Evolutionary conservation across 2,113 vertebrate genomes (phyloP).

Genomic region (Bos javanicus): DNA sequence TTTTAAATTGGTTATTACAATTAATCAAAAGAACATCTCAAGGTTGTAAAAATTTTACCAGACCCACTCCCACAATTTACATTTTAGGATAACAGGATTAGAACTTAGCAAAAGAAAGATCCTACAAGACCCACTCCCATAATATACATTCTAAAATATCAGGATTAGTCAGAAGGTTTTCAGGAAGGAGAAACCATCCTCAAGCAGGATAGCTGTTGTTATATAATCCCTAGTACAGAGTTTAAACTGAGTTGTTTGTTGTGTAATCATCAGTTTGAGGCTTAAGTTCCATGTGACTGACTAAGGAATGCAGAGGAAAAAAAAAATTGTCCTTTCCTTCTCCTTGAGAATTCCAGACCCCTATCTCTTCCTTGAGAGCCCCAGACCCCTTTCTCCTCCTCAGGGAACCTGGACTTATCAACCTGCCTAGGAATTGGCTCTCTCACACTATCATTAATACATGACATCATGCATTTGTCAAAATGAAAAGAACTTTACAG

Average conservation of each 20-base stretch:
- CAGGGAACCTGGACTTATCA: neutral
- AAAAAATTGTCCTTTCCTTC: neutral
- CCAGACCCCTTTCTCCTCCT: neutral
- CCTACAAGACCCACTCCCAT: neutral
- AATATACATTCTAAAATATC: neutral
- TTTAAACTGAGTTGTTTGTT: neutral
- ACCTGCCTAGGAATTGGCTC: neutral
- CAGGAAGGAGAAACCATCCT: neutral
- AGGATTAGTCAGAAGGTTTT: neutral
- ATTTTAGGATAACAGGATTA: neutral
- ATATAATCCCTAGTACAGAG: neutral
- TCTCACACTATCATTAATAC: neutral
- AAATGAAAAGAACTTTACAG: neutral
- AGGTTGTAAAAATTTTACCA: neutral
- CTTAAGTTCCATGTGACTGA: neutral
- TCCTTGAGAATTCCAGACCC: neutral
- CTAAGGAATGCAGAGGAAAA: neutral
- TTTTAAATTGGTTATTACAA: neutral
- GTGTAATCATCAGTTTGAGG: neutral
- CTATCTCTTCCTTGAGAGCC: neutral
- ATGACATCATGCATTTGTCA: slow-evolving; percentile 11
- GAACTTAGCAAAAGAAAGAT: neutral
- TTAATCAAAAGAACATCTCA: neutral
- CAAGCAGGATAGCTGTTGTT: neutral
- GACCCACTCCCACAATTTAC: neutral